Evolutionary conservation across 2,888 invertebrate genomes (phyloP).

Genomic region (Gari tellinella): DNA sequence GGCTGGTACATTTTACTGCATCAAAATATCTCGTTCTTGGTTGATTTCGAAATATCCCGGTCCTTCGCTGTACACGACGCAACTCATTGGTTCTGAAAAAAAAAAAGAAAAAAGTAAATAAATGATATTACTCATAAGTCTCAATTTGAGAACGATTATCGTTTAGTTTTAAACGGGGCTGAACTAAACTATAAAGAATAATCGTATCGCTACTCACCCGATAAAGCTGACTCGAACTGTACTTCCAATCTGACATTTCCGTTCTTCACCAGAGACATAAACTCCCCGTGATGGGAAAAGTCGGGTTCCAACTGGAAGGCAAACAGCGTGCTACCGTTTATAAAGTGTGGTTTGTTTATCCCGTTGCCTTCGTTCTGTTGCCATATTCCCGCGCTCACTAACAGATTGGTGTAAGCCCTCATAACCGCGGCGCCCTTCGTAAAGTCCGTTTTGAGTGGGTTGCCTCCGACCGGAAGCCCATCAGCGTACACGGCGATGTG

Average conservation of each 20-base stretch:
- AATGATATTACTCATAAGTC: background rate
- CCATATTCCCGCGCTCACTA: slow-evolving; percentile 31
- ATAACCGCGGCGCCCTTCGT: slow-evolving; percentile 1
- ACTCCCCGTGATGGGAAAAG: slow-evolving; percentile 28
- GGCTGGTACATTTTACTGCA: slow-evolving; percentile 22
- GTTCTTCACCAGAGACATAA: slow-evolving; percentile 30
- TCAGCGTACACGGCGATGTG: slow-evolving; percentile 42
- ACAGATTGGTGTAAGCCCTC: slow-evolving; percentile 32
- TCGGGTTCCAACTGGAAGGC: slow-evolving; percentile 34
- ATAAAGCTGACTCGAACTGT: slow-evolving; percentile 12
- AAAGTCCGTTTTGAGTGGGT: slow-evolving; percentile 31
- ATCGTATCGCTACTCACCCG: slow-evolving; percentile 8
- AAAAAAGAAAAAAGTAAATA: background rate
- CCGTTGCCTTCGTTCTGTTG: slow-evolving; percentile 28
- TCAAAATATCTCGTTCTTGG: slow-evolving; percentile 25
- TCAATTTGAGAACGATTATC: background rate
- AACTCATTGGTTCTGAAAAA: slow-evolving; percentile 45
- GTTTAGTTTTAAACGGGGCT: slow-evolving; percentile 1
- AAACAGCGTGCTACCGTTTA: slow-evolving; percentile 35
- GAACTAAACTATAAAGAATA: background rate
- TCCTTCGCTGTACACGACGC: slow-evolving; percentile 40
- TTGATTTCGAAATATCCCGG: slow-evolving; percentile 38
- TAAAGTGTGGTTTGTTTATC: slow-evolving; percentile 25
- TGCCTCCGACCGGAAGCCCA: slow-evolving; percentile 40
- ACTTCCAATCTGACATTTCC: slow-evolving; percentile 29